Evolutionary conservation across 2,797 vertebrate genomes (phyloP).

Genomic region (Sebastes iracundus): DNA sequence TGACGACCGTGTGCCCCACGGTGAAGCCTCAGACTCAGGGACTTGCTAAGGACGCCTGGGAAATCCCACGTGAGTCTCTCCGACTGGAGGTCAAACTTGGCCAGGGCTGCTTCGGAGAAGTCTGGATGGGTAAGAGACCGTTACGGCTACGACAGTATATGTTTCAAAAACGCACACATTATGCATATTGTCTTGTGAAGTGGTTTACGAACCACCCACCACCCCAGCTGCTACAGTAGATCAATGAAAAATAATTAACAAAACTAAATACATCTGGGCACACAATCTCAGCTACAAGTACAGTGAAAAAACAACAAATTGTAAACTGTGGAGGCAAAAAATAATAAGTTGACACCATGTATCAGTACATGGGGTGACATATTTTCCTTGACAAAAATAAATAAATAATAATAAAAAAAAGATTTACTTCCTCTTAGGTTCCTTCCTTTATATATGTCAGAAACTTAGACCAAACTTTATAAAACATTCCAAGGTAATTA

Average conservation of each 20-base stretch:
- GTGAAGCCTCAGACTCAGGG: slow-evolving; percentile 99
- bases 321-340: too few relatives aligned
- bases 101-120: slow-evolving; percentile 98
- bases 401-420: neutral
- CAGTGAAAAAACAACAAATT: too few relatives aligned
- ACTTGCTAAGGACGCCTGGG: slow-evolving; percentile 97
- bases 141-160: neutral
- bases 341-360: too few relatives aligned
- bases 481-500: too few relatives aligned
- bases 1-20: slow-evolving; percentile 95
- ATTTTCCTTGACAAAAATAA: too few relatives aligned
- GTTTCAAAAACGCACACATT: neutral
- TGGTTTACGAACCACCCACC: neutral
- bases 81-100: slow-evolving; percentile 95
- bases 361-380: too few relatives aligned
- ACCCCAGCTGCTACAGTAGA: neutral
- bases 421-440: neutral
- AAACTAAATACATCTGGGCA: neutral
- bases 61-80: slow-evolving; percentile 96
- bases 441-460: neutral
- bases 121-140: slow-evolving; percentile 95
- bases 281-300: neutral
- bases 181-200: neutral
- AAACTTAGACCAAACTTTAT: too few relatives aligned
- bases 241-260: neutral